Evolutionary conservation across 2,113 vertebrate genomes (phyloP).

Genomic region (Gymnogyps californianus): DNA sequence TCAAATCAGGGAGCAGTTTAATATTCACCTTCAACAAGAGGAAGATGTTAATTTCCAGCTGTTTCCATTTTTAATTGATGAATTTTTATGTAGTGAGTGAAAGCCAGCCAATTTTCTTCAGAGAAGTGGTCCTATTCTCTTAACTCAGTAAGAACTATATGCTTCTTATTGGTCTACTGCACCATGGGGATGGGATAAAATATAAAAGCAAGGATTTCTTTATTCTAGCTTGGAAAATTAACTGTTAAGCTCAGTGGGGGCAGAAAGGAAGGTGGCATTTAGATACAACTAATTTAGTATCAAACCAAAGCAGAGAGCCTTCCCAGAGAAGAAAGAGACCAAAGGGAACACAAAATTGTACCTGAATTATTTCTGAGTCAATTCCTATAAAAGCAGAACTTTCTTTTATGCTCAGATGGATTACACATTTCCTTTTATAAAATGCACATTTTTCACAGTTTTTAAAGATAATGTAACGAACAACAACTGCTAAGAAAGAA

Average conservation of each 20-base stretch:
- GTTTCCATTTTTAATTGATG: slow-evolving; percentile 54
- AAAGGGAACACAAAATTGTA: slow-evolving; percentile 52
- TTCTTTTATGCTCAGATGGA: slow-evolving; percentile 28
- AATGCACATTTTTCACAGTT: neutral
- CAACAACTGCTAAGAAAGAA: slow-evolving; percentile 21
- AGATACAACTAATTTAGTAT: slow-evolving; percentile 56
- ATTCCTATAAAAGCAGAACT: slow-evolving; percentile 29
- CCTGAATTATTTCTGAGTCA: slow-evolving; percentile 54
- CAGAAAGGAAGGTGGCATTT: slow-evolving; percentile 48
- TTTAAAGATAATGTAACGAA: slow-evolving; percentile 18
- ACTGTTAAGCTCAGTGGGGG: slow-evolving; percentile 54
- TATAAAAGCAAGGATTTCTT: slow-evolving; percentile 41
- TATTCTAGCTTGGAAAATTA: slow-evolving; percentile 55
- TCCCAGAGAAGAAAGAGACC: slow-evolving; percentile 26
- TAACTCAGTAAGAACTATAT: slow-evolving; percentile 11
- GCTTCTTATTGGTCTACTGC: slow-evolving; percentile 27
- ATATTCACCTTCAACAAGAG: slow-evolving; percentile 14
- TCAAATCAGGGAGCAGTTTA: neutral
- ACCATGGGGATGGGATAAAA: slow-evolving; percentile 44
- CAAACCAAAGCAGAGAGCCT: slow-evolving; percentile 30
- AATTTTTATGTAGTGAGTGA: slow-evolving; percentile 1
- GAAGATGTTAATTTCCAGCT: slow-evolving; percentile 27
- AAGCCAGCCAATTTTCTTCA: slow-evolving; percentile 51
- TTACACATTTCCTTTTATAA: slow-evolving; percentile 13
- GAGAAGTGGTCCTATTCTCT: slow-evolving; percentile 21